Percentiles rank a stretch among this genome's conserved stretches.
phyloP scores from a whole-genome alignment of 2,888 invertebrate species.

The Synanthedon formicaeformis region DNA sequence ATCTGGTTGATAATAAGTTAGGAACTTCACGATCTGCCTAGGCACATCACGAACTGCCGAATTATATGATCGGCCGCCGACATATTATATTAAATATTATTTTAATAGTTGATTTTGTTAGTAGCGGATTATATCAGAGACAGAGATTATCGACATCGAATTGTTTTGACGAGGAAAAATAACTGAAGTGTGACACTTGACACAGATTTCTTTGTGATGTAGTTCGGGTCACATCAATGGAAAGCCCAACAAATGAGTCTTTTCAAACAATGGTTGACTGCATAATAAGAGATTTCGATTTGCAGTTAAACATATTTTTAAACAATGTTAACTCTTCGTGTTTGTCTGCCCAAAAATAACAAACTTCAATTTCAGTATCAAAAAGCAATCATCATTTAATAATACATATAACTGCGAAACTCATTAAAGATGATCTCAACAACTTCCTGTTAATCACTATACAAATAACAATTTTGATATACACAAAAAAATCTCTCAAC shows the following conservation, averaged over 20 bases:
- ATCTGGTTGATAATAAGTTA: too few species aligned
- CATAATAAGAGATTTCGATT: too few species aligned
- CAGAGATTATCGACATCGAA: background rate
- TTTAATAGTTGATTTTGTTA: too few species aligned
- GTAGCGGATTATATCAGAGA: background rate
- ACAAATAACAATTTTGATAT: slow-evolving; percentile 13
- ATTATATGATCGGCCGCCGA: too few species aligned
- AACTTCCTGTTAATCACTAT: slow-evolving; percentile 16
- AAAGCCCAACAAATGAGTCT: background rate
- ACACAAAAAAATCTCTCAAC: slow-evolving; percentile 15
- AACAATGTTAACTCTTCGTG: too few species aligned
- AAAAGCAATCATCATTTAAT: slow-evolving; percentile 1
- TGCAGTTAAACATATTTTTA: too few species aligned
- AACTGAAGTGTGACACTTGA: background rate
- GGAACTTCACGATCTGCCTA: too few species aligned
- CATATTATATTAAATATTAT: too few species aligned
- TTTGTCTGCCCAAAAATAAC: too few species aligned
- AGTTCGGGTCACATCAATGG: background rate
- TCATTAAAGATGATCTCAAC: slow-evolving; percentile 6
- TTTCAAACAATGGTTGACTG: background rate
- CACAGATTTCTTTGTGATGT: background rate
- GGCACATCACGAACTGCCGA: too few species aligned
- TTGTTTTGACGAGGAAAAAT: background rate
- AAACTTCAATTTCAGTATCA: slow-evolving; percentile 7
- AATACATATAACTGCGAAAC: slow-evolving; percentile 2